Evolutionary conservation across 35 echinoderm and acorn worm genomes (phyloP).

Genomic region (Anneissia japonica): DNA sequence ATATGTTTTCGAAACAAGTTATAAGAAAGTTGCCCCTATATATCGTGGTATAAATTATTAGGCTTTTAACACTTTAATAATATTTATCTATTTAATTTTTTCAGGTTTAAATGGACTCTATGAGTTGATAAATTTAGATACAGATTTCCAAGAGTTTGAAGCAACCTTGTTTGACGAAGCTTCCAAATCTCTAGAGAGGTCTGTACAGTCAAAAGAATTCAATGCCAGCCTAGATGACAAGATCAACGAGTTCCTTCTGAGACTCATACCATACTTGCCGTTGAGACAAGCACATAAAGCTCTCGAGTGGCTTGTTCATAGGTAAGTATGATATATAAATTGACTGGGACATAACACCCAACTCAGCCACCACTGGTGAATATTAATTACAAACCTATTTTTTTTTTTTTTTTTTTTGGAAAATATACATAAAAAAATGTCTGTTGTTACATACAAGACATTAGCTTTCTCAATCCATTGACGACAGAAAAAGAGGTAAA

Average conservation of each 20-base stretch:
- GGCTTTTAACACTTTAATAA: too few relatives aligned
- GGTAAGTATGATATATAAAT: slow-evolving; percentile 9
- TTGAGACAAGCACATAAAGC: slow-evolving; percentile 93
- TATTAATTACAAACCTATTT: too few relatives aligned
- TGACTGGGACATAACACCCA: too few relatives aligned
- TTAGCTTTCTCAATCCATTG: background rate
- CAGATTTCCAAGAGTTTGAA: slow-evolving; percentile 78
- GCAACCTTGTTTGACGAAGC: slow-evolving; percentile 72
- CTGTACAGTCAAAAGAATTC: slow-evolving; percentile 69
- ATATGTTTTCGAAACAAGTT: too few relatives aligned
- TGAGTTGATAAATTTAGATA: slow-evolving; percentile 73
- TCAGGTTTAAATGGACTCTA: slow-evolving; percentile 92
- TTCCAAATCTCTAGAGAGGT: slow-evolving; percentile 76
- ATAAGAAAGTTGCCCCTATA: too few relatives aligned
- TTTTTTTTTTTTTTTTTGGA: too few relatives aligned
- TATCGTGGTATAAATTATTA: too few relatives aligned
- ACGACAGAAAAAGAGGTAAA: too few relatives aligned
- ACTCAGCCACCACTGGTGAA: too few relatives aligned
- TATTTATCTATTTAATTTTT: too few relatives aligned
- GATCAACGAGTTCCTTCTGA: slow-evolving; percentile 64
- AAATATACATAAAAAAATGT: background rate
- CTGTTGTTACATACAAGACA: background rate
- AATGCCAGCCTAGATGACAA: slow-evolving; percentile 71
- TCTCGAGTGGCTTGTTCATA: slow-evolving; percentile 84
- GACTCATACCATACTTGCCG: slow-evolving; percentile 68